Evolutionary conservation across 2,888 invertebrate species (phyloP).

Genomic region (Myopa testacea): DNA sequence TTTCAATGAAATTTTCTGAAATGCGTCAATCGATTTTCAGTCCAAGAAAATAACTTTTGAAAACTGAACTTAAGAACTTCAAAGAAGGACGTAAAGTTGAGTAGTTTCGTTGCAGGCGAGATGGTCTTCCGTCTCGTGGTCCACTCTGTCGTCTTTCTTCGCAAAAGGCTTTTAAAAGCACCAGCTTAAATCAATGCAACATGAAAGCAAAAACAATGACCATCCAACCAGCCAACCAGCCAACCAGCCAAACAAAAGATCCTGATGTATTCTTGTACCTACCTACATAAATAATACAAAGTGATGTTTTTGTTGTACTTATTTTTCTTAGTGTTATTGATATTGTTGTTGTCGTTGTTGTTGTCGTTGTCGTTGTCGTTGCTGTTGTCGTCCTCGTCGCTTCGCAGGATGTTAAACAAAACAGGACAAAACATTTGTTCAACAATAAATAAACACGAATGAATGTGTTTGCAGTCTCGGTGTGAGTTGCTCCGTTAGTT

Average conservation of each 20-base stretch:
- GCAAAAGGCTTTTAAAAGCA: not conserved
- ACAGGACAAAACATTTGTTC: slow-evolving; percentile 47
- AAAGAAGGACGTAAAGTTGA: too few species aligned
- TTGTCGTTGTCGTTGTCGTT: slow-evolving; percentile 6
- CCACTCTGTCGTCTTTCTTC: not conserved
- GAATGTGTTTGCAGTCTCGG: slow-evolving; percentile 17
- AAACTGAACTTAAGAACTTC: too few species aligned
- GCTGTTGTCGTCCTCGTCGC: slow-evolving; percentile 17
- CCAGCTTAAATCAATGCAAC: slow-evolving; percentile 34
- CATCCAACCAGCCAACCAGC: slow-evolving; percentile 20
- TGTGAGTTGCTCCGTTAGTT: not conserved
- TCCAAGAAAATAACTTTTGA: too few species aligned
- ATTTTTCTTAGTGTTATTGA: slow-evolving; percentile 23
- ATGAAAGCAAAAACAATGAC: slow-evolving; percentile 24
- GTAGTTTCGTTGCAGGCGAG: too few species aligned
- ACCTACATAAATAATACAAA: slow-evolving; percentile 29
- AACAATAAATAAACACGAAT: slow-evolving; percentile 45
- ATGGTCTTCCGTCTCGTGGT: too few species aligned
- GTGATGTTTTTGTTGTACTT: slow-evolving; percentile 26
- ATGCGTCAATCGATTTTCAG: too few species aligned
- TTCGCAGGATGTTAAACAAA: slow-evolving; percentile 44
- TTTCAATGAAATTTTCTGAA: too few species aligned
- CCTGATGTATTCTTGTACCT: not conserved
- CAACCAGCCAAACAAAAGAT: slow-evolving; percentile 9
- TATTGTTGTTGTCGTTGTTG: slow-evolving; percentile 23